phyloP scores from a whole-genome alignment of 2,888 invertebrate genomes.

The Ditylenchus weischeri region DNA sequence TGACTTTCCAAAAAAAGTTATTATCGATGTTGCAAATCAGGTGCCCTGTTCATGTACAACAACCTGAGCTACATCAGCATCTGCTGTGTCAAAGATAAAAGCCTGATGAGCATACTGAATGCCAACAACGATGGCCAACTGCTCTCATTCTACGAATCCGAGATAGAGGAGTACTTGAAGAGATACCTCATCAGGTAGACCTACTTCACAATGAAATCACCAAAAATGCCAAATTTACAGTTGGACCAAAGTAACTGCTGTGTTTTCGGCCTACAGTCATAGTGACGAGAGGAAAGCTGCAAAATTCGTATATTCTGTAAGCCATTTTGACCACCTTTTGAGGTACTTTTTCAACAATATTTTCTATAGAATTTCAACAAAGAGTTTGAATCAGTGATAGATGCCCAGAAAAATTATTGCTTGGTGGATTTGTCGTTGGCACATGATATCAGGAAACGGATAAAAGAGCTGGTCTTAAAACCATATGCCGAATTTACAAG shows the following conservation, averaged over 20 bases:
- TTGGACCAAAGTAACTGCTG: conserved; percentile 38
- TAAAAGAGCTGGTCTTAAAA: conserved; percentile 39
- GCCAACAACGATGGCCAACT: conserved; percentile 26
- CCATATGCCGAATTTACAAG: conserved; percentile 38
- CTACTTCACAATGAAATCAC: not conserved
- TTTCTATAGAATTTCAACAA: too few relatives aligned
- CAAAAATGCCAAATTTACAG: conserved; percentile 24
- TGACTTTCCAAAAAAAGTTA: too few relatives aligned
- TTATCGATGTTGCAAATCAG: conserved; percentile 1
- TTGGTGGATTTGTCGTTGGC: conserved; percentile 46
- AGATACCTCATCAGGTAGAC: conserved; percentile 20
- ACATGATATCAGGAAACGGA: conserved; percentile 40
- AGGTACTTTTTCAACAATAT: not conserved
- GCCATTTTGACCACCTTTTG: not conserved
- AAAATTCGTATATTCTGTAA: conserved; percentile 24
- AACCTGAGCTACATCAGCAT: conserved; percentile 50
- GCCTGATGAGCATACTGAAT: conserved; percentile 13
- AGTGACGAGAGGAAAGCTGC: conserved; percentile 23
- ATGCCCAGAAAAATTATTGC: conserved; percentile 48
- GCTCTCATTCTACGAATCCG: conserved; percentile 43
- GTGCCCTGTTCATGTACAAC: conserved; percentile 43
- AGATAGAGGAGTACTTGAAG: conserved; percentile 49
- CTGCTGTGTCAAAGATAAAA: conserved; percentile 18
- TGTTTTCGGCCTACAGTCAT: conserved; percentile 26
- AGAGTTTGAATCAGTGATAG: conserved; percentile 48